Base-by-base conservation (phyloP, 1,140 invertebrate species). In the Drosophila ironensis region DNA sequence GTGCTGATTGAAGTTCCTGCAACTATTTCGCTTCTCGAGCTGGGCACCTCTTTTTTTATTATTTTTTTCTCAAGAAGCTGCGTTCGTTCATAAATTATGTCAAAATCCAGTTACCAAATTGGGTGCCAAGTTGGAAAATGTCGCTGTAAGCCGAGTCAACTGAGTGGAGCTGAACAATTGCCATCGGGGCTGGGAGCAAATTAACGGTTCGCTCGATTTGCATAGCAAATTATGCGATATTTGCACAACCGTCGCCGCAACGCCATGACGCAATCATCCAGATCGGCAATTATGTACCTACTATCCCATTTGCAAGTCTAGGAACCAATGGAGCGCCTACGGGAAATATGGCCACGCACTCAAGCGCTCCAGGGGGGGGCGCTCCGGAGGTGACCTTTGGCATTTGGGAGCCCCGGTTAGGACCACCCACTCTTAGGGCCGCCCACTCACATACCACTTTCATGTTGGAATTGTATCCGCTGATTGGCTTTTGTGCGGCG, bases 221-320 rank as follows among this genome's bases (percentile, higher is more conserved):
- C 80, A 86, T 86, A 86, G 81, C 71, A 86, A 86, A 86, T 86
- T 87, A 86, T 86, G 80, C 81, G 80, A 86, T 87, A 86, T 86
- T 80, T 86, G 51, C 64, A 78, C 69, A 84, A 51, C 59, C 70
- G 16, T 68, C 70, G 46, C 69, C 33, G 51, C 59, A 66, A 46
- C 44, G 33, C 19, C 20, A 42, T 82, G 74, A 84, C 66, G 72
- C 45, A 86, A 78, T 51, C 14, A 44, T 33, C 16, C 51, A 50
- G 35, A 40, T 24, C 51, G 35, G 20, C 30, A 17, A 11, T 30
- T 37, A 12, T n/a, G 14, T 33, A 33, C 4, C 11, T 37, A 16
- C 3, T 7, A 16, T 17, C 14, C 14, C 38, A 14, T 17, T 37
- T n/a, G n/a, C n/a, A n/a, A n/a, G n/a, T n/a, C n/a, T n/a, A n/a